These are phyloP conservation scores for Psilopsiagon aymara DNA, from an alignment of 2,113 vertebrate species.

Conservation along the genomic window DNA sequence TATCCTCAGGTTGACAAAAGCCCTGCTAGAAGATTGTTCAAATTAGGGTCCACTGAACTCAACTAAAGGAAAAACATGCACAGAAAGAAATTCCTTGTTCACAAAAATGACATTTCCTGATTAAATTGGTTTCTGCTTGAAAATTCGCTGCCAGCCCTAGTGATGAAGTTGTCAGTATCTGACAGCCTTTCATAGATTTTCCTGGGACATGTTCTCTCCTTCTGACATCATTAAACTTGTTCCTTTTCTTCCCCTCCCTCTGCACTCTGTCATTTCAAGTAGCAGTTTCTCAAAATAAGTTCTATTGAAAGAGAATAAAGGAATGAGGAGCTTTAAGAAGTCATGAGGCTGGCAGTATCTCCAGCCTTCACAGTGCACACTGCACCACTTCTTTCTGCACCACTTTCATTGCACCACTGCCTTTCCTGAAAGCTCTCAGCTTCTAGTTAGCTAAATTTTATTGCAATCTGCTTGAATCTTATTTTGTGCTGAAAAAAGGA, in stretches of 20 bases:
- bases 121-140: conserved; percentile 34
- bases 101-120: conserved; percentile 1
- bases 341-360: neutral
- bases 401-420: too few species aligned
- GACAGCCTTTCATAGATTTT: neutral
- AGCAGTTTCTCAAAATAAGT: neutral
- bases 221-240: neutral
- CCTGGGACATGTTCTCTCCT: neutral
- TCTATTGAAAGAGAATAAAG: neutral
- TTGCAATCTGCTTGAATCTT: neutral
- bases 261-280: neutral
- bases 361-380: neutral
- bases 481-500: neutral
- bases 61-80: neutral
- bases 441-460: neutral
- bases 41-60: neutral
- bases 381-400: neutral
- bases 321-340: neutral
- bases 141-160: neutral
- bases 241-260: neutral
- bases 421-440: neutral
- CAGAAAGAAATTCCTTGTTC: neutral
- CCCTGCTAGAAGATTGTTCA: neutral
- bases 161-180: neutral
- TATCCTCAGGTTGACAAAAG: neutral